Percentiles rank a stretch among this genome's conserved stretches.
Evolutionary conservation across 2,113 vertebrate genomes (phyloP).

Genomic region (Synchiropus splendidus): DNA sequence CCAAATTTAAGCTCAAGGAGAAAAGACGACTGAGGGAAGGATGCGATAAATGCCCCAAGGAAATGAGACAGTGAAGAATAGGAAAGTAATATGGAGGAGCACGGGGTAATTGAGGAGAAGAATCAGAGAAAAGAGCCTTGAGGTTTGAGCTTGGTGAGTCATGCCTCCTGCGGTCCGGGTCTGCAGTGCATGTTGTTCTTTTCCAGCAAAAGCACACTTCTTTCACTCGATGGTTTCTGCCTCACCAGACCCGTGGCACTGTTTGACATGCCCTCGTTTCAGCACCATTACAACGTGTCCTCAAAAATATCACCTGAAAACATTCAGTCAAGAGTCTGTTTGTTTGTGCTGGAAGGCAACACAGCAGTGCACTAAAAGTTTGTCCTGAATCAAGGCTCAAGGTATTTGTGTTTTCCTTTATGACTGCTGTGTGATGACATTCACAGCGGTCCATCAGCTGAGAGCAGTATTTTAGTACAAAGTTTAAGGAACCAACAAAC

Average conservation of each 20-base stretch:
- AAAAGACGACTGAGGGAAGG: not conserved
- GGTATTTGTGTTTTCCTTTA: too few species aligned
- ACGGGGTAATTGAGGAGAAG: slow-evolving; percentile 14
- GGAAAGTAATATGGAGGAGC: slow-evolving; percentile 3
- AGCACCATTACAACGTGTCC: not conserved
- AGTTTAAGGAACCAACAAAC: too few species aligned
- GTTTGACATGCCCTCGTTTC: slow-evolving; percentile 1
- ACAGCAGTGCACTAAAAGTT: too few species aligned
- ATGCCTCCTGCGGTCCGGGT: slow-evolving; percentile 47
- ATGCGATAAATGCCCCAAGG: not conserved
- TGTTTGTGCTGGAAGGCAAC: too few species aligned
- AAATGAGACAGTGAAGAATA: slow-evolving; percentile 1
- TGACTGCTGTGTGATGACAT: too few species aligned
- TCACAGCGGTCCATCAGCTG: too few species aligned
- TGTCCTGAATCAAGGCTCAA: too few species aligned
- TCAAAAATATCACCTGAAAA: not conserved
- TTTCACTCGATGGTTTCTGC: slow-evolving; percentile 11
- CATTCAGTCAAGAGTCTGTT: too few species aligned
- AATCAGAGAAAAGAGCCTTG: slow-evolving; percentile 30
- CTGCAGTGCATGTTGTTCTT: slow-evolving; percentile 43
- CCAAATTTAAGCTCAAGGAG: not conserved
- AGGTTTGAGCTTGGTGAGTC: slow-evolving; percentile 42
- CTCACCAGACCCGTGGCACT: slow-evolving; percentile 9
- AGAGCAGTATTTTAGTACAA: too few species aligned
- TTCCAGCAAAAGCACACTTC: slow-evolving; percentile 29